Conservation (phyloP, 2,113 vertebrate species). For the Bambusicola thoracicus region DNA sequence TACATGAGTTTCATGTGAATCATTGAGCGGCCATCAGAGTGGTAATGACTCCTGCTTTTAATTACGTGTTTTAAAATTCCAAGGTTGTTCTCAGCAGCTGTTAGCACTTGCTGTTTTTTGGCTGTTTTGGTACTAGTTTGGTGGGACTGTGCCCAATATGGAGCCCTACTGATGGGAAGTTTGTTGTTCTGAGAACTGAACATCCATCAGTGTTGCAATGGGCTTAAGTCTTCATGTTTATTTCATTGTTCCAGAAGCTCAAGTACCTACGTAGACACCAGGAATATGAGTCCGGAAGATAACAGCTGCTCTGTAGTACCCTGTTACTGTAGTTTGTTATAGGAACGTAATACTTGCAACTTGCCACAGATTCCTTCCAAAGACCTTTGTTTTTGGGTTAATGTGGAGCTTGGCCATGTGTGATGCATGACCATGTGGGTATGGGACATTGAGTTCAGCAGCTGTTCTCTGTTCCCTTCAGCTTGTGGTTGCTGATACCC, state of each 20-base stretch:
- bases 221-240: not conserved
- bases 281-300: not conserved
- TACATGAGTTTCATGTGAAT: not conserved
- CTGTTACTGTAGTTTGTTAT: not conserved
- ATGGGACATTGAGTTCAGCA: rapidly evolving
- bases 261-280: not conserved
- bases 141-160: not conserved
- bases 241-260: not conserved
- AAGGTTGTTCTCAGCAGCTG: not conserved
- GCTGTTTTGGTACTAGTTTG: not conserved
- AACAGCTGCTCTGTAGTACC: not conserved
- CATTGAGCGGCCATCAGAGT: not conserved
- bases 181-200: not conserved
- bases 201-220: not conserved
- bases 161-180: not conserved
- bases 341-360: not conserved
- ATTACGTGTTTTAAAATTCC: not conserved
- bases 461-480: not conserved
- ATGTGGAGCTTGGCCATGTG: not conserved
- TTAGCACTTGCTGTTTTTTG: not conserved
- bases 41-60: not conserved
- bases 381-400: not conserved
- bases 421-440: not conserved
- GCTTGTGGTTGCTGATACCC: not conserved
- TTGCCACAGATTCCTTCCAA: not conserved